Conservation (phyloP, 2,797 vertebrate genomes). For the Distichodus sexfasciatus region DNA sequence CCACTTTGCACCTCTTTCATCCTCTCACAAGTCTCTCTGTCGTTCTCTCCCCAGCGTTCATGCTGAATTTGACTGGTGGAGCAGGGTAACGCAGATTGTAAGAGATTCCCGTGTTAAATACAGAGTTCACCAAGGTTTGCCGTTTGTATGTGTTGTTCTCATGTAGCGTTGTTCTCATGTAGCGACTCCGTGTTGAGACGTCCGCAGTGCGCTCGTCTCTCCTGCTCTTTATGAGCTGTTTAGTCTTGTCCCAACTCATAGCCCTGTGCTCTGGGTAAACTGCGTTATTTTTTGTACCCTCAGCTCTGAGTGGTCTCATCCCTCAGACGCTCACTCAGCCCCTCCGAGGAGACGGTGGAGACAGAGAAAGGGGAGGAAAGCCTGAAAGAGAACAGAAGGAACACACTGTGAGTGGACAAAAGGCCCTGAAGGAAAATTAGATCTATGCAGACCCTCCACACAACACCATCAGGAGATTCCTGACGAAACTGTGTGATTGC, state of each 20-base stretch:
- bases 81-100: slow-evolving; percentile 5
- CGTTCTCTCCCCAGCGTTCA: not conserved
- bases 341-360: slow-evolving; percentile 72
- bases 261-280: slow-evolving; percentile 49
- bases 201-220: not conserved
- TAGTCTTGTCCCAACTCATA: slow-evolving; percentile 40
- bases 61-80: not conserved
- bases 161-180: not conserved
- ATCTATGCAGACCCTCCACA: no score
- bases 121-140: not conserved
- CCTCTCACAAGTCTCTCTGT: not conserved
- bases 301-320: slow-evolving; percentile 63
- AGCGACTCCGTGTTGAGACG: not conserved
- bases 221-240: no score
- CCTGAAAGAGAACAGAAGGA: slow-evolving; percentile 48
- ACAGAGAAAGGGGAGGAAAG: slow-evolving; percentile 78
- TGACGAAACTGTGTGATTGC: no score
- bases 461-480: no score
- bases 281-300: no score
- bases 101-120: slow-evolving; percentile 5
- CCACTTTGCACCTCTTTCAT: not conserved
- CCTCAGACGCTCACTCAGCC: slow-evolving; percentile 71
- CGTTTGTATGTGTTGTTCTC: not conserved
- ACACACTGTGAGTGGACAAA: no score
- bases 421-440: no score